phyloP scores from a whole-genome alignment of 2,113 vertebrate genomes.

The Ancistrus triradiatus region DNA sequence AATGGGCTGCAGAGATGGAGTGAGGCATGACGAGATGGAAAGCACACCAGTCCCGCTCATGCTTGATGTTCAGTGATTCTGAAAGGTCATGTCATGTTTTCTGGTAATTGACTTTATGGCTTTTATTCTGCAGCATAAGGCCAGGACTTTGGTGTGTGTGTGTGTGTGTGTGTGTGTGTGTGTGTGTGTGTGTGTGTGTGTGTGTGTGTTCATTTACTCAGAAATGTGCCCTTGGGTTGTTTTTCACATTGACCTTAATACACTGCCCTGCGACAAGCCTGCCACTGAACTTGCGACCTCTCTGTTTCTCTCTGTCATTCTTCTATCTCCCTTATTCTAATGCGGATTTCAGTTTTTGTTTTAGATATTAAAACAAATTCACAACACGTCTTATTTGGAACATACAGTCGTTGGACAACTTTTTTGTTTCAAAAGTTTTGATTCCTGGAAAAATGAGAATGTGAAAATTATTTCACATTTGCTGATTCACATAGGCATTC shows the following conservation, averaged over 20 bases:
- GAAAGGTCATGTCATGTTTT: conserved; percentile 98
- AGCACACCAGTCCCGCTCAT: conserved; percentile 81
- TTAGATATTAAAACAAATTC: neutral
- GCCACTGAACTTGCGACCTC: conserved; percentile 64
- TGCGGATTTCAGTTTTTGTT: too few species aligned
- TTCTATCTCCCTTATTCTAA: neutral
- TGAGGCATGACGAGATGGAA: conserved; percentile 83
- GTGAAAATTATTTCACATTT: too few species aligned
- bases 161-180: conserved; percentile 47
- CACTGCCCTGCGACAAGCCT: conserved; percentile 77
- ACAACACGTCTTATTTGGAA: too few species aligned
- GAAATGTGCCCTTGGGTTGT: conserved; percentile 85
- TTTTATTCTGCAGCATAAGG: conserved; percentile 90
- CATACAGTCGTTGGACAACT: too few species aligned
- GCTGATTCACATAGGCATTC: too few species aligned
- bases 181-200: conserved; percentile 37
- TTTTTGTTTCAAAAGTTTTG: too few species aligned
- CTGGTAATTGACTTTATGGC: conserved; percentile 95
- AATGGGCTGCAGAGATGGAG: conserved; percentile 77
- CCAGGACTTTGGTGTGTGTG: conserved; percentile 68
- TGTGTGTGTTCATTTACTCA: conserved; percentile 71
- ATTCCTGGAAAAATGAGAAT: too few species aligned
- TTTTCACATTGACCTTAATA: conserved; percentile 95
- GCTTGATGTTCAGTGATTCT: conserved; percentile 87
- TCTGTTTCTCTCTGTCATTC: conserved; percentile 41